Conservation (phyloP, 2,888 invertebrate species). For the Eucera pruinosa region DNA sequence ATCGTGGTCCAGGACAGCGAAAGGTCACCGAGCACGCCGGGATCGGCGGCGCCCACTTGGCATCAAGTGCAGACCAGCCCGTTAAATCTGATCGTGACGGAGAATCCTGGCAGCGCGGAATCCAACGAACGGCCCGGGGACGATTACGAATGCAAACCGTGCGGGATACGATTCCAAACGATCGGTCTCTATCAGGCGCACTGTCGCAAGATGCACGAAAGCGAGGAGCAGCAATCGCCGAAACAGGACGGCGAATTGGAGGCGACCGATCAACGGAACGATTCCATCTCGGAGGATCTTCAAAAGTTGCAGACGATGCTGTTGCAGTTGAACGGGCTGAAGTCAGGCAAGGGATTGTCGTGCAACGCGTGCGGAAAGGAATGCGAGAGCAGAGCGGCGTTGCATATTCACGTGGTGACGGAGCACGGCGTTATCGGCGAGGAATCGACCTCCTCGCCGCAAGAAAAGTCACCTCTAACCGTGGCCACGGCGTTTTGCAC, state of each 20-base stretch:
- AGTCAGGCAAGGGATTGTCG: slow-evolving; percentile 86
- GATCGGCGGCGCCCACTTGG: slow-evolving; percentile 77
- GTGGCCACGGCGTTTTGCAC: slow-evolving; percentile 81
- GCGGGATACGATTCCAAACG: slow-evolving; percentile 86
- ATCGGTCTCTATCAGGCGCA: slow-evolving; percentile 79
- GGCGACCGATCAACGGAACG: slow-evolving; percentile 85
- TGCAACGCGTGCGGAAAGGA: slow-evolving; percentile 91
- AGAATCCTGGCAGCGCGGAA: slow-evolving; percentile 85
- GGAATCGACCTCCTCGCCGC: slow-evolving; percentile 73
- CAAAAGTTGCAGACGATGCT: slow-evolving; percentile 96
- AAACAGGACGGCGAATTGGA: slow-evolving; percentile 79
- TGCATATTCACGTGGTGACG: slow-evolving; percentile 89
- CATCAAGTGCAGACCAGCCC: slow-evolving; percentile 90
- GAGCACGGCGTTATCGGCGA: slow-evolving; percentile 86
- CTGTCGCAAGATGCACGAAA: slow-evolving; percentile 78
- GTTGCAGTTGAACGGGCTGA: slow-evolving; percentile 93
- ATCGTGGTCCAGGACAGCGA: slow-evolving; percentile 89
- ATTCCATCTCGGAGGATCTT: slow-evolving; percentile 92
- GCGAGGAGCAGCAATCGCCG: slow-evolving; percentile 72
- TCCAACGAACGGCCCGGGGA: slow-evolving; percentile 85
- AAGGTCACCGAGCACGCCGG: slow-evolving; percentile 83
- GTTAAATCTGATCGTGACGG: slow-evolving; percentile 90
- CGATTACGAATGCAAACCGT: slow-evolving; percentile 85
- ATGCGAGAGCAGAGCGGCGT: slow-evolving; percentile 89
- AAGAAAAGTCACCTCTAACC: slow-evolving; percentile 81